Base-by-base conservation (phyloP, 2,888 invertebrate species). In the Drosophila macrospina region DNA sequence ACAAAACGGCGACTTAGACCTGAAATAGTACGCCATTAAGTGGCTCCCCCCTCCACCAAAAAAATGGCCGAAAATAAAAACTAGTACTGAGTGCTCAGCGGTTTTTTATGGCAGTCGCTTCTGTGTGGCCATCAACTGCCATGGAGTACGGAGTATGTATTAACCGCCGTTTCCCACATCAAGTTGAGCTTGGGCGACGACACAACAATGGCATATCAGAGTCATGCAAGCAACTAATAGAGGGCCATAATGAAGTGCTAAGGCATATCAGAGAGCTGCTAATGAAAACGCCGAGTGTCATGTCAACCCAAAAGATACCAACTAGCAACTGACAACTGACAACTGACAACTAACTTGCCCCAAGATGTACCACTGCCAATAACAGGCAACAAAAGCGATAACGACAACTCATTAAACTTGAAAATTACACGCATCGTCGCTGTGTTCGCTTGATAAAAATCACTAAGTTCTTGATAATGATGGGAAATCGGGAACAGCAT, bases 131-230 rank as follows among this genome's bases (percentile, higher is more conserved):
- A 60, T 26, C 66, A 67, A 30, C 15, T 48, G 24, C 32, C 52
- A 36, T 44, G 26, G 42, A 36, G 36, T 30, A 10, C 52, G 28
- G 16, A 11, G 30, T 20, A 39, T 1, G 11, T 15, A 50, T 45
- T 57, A 63, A 16, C 48, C 24, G 13, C 34, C n/a, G 13, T 52
- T 83, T 83, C 83, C 84, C 86, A 86, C 79, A 69, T 63, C 66
- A 67, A 52, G 59, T 51, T 61, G 47, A 45, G 59, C 51, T 24
- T 24, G 50, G 50, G 50, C 13, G 50, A 34, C 24, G 72, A 70
- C 74, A 76, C 76, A 76, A 80, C 78, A 77, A 78, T 71, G 68
- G 51, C 82, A 62, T 79, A 81, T 84, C 82, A 81, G 65, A 84
- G 84, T 79, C 79, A 72, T 45, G 60, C 69, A 37, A 42, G 32